phyloP scores from a whole-genome alignment of 2,888 invertebrate species.

The Pammene aurita region DNA sequence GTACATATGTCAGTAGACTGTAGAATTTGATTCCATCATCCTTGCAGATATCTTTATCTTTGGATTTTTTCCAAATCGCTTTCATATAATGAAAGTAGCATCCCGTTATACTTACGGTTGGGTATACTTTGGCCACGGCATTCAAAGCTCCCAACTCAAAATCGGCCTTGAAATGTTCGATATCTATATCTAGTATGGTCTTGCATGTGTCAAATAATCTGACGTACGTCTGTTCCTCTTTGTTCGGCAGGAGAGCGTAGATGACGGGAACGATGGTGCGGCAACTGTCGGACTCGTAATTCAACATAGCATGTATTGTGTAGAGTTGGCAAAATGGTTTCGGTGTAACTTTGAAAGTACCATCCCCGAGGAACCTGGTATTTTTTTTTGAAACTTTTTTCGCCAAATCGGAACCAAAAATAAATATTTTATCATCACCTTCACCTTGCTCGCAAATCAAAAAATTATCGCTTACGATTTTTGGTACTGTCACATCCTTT shows the following conservation, averaged over 20 bases:
- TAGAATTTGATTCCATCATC: neutral
- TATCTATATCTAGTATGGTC: slow-evolving; percentile 9
- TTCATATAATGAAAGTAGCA: slow-evolving; percentile 39
- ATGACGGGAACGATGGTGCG: too few relatives aligned
- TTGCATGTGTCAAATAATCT: slow-evolving; percentile 13
- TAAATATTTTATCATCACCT: too few relatives aligned
- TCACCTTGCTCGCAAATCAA: neutral
- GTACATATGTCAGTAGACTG: slow-evolving; percentile 4
- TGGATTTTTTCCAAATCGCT: slow-evolving; percentile 33
- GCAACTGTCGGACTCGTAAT: too few relatives aligned
- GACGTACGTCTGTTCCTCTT: slow-evolving; percentile 16
- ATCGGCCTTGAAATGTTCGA: slow-evolving; percentile 23
- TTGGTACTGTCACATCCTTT: slow-evolving; percentile 5
- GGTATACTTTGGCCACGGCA: slow-evolving; percentile 27
- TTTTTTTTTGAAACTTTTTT: neutral
- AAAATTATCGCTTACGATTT: slow-evolving; percentile 4
- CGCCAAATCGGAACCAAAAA: neutral
- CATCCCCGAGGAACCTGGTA: neutral
- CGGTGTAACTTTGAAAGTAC: slow-evolving; percentile 7
- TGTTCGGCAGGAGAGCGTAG: slow-evolving; percentile 13
- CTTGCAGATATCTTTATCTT: slow-evolving; percentile 11
- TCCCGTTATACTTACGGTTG: slow-evolving; percentile 14
- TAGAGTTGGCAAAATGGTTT: too few relatives aligned
- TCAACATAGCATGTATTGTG: too few relatives aligned
- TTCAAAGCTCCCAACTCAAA: slow-evolving; percentile 34